These are phyloP conservation scores for Anas georgica DNA, from an alignment of 2,797 vertebrate species.

Conservation along the genomic window DNA sequence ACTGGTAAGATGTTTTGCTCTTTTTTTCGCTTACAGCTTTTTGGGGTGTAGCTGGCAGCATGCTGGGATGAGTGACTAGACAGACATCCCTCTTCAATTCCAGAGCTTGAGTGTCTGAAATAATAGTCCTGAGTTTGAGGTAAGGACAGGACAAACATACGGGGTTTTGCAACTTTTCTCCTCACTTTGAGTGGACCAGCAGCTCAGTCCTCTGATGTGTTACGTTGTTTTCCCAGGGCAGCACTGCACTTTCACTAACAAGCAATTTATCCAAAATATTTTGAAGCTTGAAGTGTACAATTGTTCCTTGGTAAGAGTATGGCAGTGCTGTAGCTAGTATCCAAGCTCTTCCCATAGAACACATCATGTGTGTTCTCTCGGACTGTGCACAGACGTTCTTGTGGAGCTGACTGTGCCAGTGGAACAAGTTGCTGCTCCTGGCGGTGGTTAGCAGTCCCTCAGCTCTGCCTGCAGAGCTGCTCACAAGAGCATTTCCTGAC, in stretches of 20 bases:
- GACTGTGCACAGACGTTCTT: background rate
- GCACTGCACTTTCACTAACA: slow-evolving; percentile 21
- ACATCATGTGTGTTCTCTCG: background rate
- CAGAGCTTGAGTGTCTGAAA: background rate
- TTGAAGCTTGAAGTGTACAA: slow-evolving; percentile 13
- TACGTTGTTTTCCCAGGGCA: slow-evolving; percentile 2
- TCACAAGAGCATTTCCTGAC: background rate
- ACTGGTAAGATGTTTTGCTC: slow-evolving; percentile 84
- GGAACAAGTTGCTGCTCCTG: background rate
- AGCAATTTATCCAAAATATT: slow-evolving; percentile 25
- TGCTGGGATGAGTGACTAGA: background rate
- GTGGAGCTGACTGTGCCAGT: background rate
- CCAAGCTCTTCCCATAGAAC: background rate
- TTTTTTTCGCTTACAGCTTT: background rate
- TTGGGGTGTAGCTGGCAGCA: background rate
- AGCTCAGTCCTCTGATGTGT: background rate
- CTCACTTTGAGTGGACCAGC: background rate
- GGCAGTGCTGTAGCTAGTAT: background rate
- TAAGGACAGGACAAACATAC: background rate
- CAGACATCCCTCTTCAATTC: background rate
- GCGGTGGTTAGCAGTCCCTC: background rate
- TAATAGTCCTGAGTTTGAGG: background rate
- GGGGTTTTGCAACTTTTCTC: background rate
- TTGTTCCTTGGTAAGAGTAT: background rate
- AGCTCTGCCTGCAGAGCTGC: background rate